Conservation (phyloP, 2,888 invertebrate species). For the Pomacea canaliculata region DNA sequence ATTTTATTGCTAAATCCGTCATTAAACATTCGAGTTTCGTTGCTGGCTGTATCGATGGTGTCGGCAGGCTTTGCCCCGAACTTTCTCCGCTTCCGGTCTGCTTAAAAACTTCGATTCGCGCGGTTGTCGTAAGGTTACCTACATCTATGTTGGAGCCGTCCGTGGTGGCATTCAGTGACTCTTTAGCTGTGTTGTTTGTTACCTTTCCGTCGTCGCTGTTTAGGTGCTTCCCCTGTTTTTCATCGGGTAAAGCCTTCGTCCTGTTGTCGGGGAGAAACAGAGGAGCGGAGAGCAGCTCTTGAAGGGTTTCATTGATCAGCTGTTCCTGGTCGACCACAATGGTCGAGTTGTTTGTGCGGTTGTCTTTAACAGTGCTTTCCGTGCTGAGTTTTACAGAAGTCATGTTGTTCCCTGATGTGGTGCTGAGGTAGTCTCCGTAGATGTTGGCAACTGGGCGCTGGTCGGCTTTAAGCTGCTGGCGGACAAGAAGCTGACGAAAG, state of each 20-base stretch:
- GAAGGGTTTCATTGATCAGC: not conserved
- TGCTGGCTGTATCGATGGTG: not conserved
- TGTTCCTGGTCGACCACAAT: not conserved
- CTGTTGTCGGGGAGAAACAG: not conserved
- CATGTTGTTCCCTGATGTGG: not conserved
- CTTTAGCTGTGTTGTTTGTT: too few species aligned
- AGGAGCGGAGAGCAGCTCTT: not conserved
- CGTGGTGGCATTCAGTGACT: too few species aligned
- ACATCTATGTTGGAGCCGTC: too few species aligned
- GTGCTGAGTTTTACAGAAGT: not conserved
- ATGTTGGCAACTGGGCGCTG: not conserved
- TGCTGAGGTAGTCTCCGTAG: not conserved
- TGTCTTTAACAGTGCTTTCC: not conserved
- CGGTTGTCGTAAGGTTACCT: too few species aligned
- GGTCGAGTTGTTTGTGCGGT: not conserved
- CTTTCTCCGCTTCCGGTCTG: too few species aligned
- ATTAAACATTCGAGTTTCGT: not conserved
- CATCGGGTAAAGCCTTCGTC: not conserved
- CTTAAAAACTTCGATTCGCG: not conserved
- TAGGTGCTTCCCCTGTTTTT: too few species aligned
- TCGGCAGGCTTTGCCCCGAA: too few species aligned
- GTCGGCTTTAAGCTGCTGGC: not conserved
- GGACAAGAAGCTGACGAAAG: not conserved
- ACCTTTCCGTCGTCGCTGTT: too few species aligned
- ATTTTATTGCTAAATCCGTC: not conserved